Base-by-base conservation (phyloP, 2,888 invertebrate species). In the Macrosiphum euphorbiae region DNA sequence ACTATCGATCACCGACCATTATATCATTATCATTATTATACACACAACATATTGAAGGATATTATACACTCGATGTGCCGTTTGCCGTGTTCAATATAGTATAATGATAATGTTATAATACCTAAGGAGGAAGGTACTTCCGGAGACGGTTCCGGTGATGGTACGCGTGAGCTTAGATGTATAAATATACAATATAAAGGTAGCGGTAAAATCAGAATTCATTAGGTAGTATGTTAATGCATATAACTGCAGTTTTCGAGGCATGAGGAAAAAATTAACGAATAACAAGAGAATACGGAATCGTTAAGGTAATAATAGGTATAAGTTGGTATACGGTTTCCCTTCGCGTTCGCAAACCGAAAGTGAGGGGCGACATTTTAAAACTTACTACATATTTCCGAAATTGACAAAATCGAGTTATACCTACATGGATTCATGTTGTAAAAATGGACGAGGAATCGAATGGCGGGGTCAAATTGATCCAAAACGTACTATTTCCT, bases 141-240 rank as follows among this genome's bases (percentile, higher is more conserved):
- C 90, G 90, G 90, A 67, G 67, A 67, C 67, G 67, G 90, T 90
- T 90, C 90, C 90, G 90, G 90, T 11, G 24, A 35, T 90, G 50
- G 20, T 35, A n/a, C 8, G 24, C 67, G n/a, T 52, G 28, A 44
- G 44, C 35, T 4, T 47, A 8, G 7, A 78, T 3, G 5, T n/a
- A n/a, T n/a, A 26, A 26, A 61, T 67, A 44, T 61, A 89, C 20
- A 52, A n/a, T 67, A 67, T n/a, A 8, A 8, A n/a, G n/a, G 28
- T 67, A 90, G 90, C 90, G 90, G 67, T 90, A 90, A 90, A 90
- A 90, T 47, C 89, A 26, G 58, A 89, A 89, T 89, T 89, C 58
- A n/a, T 89, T 44, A 44, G 44, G 44, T 44, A 44, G n/a, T 89
- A 89, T 88, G 35, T 78, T 78, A 35, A 78, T 78, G n/a, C 61